Conservation (phyloP, 1,140 invertebrate species). For the Platyura marginata region DNA sequence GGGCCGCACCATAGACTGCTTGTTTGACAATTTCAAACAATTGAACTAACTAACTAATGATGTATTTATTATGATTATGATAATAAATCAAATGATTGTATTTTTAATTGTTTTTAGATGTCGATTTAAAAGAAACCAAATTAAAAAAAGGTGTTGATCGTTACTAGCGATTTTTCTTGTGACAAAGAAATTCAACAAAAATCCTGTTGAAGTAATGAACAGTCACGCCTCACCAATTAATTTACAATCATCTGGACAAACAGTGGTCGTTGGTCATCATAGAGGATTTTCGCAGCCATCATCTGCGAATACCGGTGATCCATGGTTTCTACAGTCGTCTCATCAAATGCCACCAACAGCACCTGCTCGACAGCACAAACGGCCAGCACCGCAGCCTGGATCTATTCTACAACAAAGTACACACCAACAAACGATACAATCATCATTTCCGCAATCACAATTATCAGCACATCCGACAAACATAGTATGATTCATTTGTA, state of each 20-base stretch:
- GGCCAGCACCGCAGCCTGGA: slow-evolving; percentile 19
- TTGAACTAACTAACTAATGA: too few species aligned
- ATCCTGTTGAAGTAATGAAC: slow-evolving; percentile 22
- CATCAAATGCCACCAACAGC: slow-evolving; percentile 24
- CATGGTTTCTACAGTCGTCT: slow-evolving; percentile 24
- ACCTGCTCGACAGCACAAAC: slow-evolving; percentile 22
- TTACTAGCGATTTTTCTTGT: too few species aligned
- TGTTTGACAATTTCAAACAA: too few species aligned
- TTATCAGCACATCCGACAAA: not conserved
- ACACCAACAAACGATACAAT: not conserved
- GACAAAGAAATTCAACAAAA: too few species aligned
- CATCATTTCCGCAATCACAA: not conserved
- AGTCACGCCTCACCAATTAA: slow-evolving; percentile 18
- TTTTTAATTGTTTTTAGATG: too few species aligned
- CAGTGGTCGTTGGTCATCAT: slow-evolving; percentile 24
- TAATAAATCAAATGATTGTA: too few species aligned
- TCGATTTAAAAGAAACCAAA: too few species aligned
- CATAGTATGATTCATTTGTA: not conserved
- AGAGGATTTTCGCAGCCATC: slow-evolving; percentile 22
- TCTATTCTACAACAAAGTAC: not conserved
- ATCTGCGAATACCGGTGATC: slow-evolving; percentile 20
- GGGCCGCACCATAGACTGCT: too few species aligned
- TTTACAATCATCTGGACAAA: slow-evolving; percentile 13
- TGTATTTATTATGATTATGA: too few species aligned
- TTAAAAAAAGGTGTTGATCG: too few species aligned